phyloP scores from a whole-genome alignment of 2,113 vertebrate genomes.

The Nymphicus hollandicus region DNA sequence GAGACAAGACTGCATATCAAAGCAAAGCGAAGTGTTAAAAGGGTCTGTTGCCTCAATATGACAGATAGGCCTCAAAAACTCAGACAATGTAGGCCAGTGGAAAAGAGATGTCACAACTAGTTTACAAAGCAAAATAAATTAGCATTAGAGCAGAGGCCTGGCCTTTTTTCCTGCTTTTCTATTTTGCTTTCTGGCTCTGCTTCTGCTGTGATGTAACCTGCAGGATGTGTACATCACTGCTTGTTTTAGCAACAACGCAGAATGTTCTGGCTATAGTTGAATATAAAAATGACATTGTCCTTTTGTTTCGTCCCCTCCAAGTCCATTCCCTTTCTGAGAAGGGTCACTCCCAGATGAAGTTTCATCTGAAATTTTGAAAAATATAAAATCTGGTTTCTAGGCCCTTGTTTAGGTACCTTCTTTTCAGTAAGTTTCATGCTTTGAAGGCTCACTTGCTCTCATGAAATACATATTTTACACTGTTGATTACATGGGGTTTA shows the following conservation, averaged over 20 bases:
- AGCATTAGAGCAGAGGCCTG: constrained; percentile 77
- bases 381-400: neutral
- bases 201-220: constrained; percentile 13
- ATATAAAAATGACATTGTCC: neutral
- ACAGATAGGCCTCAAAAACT: constrained; percentile 80
- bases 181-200: neutral
- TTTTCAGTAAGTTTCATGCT: neutral
- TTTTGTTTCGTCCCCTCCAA: neutral
- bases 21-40: constrained; percentile 84
- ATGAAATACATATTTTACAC: neutral
- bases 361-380: neutral
- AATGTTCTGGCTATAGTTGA: neutral
- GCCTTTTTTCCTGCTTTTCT: constrained; percentile 63
- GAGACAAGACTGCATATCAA: constrained; percentile 89
- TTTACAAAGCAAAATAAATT: constrained; percentile 79
- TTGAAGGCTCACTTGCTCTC: neutral
- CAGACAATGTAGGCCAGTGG: constrained; percentile 79
- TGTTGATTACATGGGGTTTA: neutral
- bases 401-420: neutral
- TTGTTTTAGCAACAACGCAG: neutral
- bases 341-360: neutral
- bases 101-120: constrained; percentile 77
- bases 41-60: constrained; percentile 82
- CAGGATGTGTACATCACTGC: neutral
- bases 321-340: neutral